Conservation (phyloP, 2,888 invertebrate species). For the Diarsia mendica region DNA sequence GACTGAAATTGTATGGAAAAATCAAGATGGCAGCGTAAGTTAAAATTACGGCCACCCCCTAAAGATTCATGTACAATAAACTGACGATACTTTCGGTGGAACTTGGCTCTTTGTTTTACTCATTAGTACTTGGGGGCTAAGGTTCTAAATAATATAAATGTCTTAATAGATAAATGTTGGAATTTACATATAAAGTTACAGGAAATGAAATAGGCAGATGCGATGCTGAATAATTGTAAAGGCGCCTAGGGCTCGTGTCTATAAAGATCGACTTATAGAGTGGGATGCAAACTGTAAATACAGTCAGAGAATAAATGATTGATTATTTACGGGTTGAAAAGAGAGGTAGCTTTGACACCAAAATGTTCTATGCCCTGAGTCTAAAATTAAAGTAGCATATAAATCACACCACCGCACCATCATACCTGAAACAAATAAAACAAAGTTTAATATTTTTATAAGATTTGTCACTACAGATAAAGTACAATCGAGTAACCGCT, state of each 20-base stretch:
- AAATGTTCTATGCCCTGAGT: not conserved
- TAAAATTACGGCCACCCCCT: not conserved
- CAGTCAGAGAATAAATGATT: not conserved
- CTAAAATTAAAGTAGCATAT: not conserved
- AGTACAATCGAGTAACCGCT: not conserved
- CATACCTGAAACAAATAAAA: constrained; percentile 31
- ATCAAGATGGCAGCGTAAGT: not conserved
- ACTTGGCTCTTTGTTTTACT: constrained; percentile 5
- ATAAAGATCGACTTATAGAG: not conserved
- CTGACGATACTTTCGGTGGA: not conserved
- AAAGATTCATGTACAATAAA: too few relatives aligned
- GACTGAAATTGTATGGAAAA: not conserved
- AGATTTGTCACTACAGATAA: not conserved
- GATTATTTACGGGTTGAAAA: not conserved
- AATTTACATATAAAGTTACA: not conserved
- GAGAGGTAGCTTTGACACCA: not conserved
- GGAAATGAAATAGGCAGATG: not conserved
- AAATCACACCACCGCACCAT: too few relatives aligned
- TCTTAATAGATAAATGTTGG: not conserved
- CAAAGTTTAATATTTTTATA: not conserved
- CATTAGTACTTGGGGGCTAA: not conserved
- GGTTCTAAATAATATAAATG: not conserved
- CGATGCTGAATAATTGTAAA: not conserved
- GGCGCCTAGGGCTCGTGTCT: not conserved
- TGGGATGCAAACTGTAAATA: not conserved